Percentiles rank a stretch among this genome's conserved stretches.
These are phyloP conservation scores for Petrophora chlorosata DNA, from an alignment of 2,888 invertebrate genomes.

Conservation along the genomic window DNA sequence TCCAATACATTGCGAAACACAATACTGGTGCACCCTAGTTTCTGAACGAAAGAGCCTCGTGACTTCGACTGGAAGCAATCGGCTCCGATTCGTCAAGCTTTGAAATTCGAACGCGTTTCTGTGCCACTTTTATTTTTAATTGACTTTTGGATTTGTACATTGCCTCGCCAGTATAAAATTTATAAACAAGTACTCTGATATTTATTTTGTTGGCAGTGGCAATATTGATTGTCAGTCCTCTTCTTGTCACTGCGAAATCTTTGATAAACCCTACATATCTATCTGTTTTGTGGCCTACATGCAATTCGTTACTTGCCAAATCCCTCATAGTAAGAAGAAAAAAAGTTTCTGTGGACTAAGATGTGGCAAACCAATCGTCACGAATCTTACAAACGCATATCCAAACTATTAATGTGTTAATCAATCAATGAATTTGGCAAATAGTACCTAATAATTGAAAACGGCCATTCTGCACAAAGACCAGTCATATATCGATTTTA, in stretches of 20 bases:
- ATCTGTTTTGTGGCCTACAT: too few relatives aligned
- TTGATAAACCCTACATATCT: too few relatives aligned
- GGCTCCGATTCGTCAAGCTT: slow-evolving; percentile 62
- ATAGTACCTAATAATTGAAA: slow-evolving; percentile 30
- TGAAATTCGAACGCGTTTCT: slow-evolving; percentile 59
- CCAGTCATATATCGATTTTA: slow-evolving; percentile 53
- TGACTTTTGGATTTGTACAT: slow-evolving; percentile 31
- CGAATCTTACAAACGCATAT: too few relatives aligned
- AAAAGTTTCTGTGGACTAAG: too few relatives aligned
- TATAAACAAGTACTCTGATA: too few relatives aligned
- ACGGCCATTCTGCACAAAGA: slow-evolving; percentile 37
- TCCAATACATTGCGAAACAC: slow-evolving; percentile 41
- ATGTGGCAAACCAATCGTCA: too few relatives aligned
- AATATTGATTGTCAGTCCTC: too few relatives aligned
- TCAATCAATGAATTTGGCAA: slow-evolving; percentile 39
- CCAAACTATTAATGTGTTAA: too few relatives aligned
- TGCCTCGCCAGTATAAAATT: slow-evolving; percentile 26
- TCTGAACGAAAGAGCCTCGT: slow-evolving; percentile 31
- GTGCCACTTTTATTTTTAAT: slow-evolving; percentile 46
- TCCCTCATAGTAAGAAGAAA: too few relatives aligned
- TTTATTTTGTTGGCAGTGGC: too few relatives aligned
- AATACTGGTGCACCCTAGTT: slow-evolving; percentile 56
- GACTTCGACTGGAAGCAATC: slow-evolving; percentile 57
- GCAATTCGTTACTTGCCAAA: too few relatives aligned
- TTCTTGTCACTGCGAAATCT: too few relatives aligned